Conservation (phyloP, 2,797 vertebrate species). For the Aselliscus stoliczkanus region DNA sequence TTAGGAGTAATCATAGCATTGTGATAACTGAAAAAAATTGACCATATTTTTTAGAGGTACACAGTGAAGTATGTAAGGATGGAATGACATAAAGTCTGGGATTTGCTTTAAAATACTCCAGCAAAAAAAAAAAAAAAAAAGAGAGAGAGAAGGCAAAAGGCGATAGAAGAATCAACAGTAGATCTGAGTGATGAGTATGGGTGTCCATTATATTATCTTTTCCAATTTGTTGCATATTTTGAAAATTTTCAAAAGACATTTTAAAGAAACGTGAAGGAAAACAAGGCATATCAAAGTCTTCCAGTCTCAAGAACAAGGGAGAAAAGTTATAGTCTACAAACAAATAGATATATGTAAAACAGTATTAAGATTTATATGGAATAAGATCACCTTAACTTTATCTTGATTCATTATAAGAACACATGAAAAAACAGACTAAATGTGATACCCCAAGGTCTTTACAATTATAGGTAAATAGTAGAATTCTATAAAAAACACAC, state of each 20-base stretch:
- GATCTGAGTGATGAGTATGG: not conserved
- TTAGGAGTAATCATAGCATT: not conserved
- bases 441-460: not conserved
- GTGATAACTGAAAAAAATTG: not conserved
- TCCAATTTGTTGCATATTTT: not conserved
- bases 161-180: not conserved
- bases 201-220: not conserved
- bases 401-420: constrained; percentile 26
- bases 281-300: not conserved
- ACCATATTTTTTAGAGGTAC: not conserved
- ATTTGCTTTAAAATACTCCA: not conserved
- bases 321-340: not conserved
- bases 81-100: not conserved
- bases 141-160: not conserved
- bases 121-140: no score
- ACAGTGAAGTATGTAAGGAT: not conserved
- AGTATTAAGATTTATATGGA: not conserved
- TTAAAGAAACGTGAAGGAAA: not conserved
- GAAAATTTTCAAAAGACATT: not conserved
- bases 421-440: not conserved
- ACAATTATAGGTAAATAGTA: not conserved
- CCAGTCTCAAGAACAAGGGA: not conserved
- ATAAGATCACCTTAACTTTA: not conserved
- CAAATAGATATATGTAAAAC: not conserved
- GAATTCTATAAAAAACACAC: not conserved